Evolutionary conservation across 1,140 invertebrate species (phyloP), one percentile per base, ranked within the genome.

Genomic region (Bombus sylvicola): DNA sequence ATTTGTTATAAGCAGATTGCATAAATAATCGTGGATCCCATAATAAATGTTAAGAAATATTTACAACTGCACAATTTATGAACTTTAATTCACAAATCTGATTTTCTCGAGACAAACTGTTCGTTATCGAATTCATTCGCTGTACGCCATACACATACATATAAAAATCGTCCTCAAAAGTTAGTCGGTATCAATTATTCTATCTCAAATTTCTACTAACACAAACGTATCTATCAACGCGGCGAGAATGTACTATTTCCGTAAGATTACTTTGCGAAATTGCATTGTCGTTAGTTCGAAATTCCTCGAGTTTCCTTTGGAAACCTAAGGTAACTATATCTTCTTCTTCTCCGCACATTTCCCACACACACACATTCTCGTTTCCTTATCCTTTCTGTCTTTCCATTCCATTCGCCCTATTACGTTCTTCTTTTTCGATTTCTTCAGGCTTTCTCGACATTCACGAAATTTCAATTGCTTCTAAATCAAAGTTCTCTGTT

Each of bases 211-310:
- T 68, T 10, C 47, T 53, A 22, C 1, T 53, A 53, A 10, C 10
- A 6, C 9, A 75, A 59, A 43, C n/a, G 37, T 47, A 53, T 53
- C 5, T 53, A 53, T 57, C 78, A 78, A 59, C 22, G 57, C 10
- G 10, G 28, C n/a, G 59, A 75, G 47, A 82, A 89, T 81, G 64
- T 57, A 39, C 69, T 57, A n/a, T 59, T 37, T 25, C 53, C 18
- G 43, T 25, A 25, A 78, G 79, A 87, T 86, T 75, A 80, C 79
- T 57, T n/a, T 31, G 62, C 25, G 59, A 47, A 88, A 89, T 89
- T 81, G 82, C 82, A 81, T 81, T 88, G 81, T 88, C 88, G 78
- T 85, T 89, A 89, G 68, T 68, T 73, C n/a, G 47, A 59, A 80
- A 79, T 87, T 81, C 75, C 76, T 87, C 62, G n/a, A 39, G 57